A percentile compares a stretch with the other conserved stretches of the same genome.
Conservation (phyloP, 2,797 vertebrate genomes). For the Anguilla marmorata region DNA sequence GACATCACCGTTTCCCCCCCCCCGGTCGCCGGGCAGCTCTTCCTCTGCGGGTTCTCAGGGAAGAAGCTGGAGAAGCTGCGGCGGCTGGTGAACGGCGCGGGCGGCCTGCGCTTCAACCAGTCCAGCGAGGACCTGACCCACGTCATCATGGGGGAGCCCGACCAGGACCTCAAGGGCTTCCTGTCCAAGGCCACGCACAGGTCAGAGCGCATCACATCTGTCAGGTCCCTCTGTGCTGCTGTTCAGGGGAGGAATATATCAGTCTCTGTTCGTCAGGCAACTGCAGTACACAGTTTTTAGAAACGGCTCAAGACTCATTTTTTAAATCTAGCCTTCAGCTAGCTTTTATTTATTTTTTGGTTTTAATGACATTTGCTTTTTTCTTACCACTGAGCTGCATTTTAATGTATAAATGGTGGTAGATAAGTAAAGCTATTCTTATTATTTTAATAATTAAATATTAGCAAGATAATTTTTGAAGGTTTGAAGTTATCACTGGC, state of each 20-base stretch:
- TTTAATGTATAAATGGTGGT: too few relatives aligned
- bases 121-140: conserved; percentile 92
- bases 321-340: too few relatives aligned
- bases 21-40: conserved; percentile 72
- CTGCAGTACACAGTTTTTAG: too few relatives aligned
- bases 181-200: conserved; percentile 82
- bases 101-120: conserved; percentile 92
- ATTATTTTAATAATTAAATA: not conserved
- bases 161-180: conserved; percentile 82
- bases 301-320: too few relatives aligned
- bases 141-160: conserved; percentile 84
- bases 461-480: not conserved
- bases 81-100: conserved; percentile 84
- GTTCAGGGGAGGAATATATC: not conserved
- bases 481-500: not conserved
- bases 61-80: conserved; percentile 90
- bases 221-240: not conserved
- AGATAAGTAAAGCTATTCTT: too few relatives aligned
- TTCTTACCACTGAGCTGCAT: too few relatives aligned
- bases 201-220: conserved; percentile 58
- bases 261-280: not conserved
- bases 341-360: too few relatives aligned
- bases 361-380: too few relatives aligned
- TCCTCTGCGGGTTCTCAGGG: conserved; percentile 85
- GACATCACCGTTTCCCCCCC: not conserved